phyloP scores from a whole-genome alignment of 2,797 vertebrate genomes.

The Hypotaenidia philippensis region DNA sequence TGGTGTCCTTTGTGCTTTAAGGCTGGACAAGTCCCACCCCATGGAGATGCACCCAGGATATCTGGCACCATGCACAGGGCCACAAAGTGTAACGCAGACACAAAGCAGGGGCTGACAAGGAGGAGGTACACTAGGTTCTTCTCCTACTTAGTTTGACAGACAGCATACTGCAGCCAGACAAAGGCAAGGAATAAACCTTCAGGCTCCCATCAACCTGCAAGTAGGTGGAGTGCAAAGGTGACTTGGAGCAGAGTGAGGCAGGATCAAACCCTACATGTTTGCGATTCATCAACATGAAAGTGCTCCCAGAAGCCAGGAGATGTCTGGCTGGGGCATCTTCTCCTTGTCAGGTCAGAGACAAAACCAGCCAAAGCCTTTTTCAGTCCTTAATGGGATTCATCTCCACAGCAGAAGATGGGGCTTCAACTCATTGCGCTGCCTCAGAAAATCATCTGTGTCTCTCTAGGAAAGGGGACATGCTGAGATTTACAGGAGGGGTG shows the following conservation, averaged over 20 bases:
- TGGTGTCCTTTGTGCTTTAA: background rate
- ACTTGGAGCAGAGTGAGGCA: background rate
- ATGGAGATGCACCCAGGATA: background rate
- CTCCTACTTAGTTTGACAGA: background rate
- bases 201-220: rapidly evolving
- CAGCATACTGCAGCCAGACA: background rate
- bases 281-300: background rate
- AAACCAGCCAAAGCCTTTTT: background rate
- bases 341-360: background rate
- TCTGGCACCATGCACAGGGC: background rate
- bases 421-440: background rate
- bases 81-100: background rate
- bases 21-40: background rate
- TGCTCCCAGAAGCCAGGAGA: background rate
- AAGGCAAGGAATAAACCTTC: background rate
- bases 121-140: background rate
- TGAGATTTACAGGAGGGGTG: background rate
- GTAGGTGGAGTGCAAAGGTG: background rate
- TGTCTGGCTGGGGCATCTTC: background rate
- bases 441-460: background rate
- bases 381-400: background rate
- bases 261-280: background rate
- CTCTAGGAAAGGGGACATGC: background rate
- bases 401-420: background rate
- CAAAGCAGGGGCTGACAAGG: background rate